Evolutionary conservation across 1,140 invertebrate species (phyloP), one percentile per base, ranked within the genome.

Genomic region (Luehdorfia chinensis): DNA sequence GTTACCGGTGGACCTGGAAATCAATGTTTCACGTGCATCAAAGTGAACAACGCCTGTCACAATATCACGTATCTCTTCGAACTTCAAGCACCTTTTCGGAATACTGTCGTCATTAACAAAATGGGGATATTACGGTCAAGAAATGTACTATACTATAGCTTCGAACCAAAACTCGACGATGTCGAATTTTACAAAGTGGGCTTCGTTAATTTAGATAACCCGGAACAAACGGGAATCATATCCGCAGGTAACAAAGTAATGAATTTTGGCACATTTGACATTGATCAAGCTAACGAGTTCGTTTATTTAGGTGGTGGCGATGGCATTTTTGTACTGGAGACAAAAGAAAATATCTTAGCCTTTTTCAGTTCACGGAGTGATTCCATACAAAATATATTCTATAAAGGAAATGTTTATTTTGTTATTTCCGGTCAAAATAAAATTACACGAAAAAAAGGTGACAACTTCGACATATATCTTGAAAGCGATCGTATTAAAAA

Each of bases 181-280:
- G 31, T 43, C 2, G 81, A 85, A 41, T 81, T 78, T 31, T 71
- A 63, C 6, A 84, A 84, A 58, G 61, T 78, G 16, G 77, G 67
- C 0, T 81, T 68, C 39, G 60, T 80, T 4, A 70, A 63, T 54
- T 44, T 85, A 19, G 72, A 76, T 1, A 41, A 60, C 7, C 67
- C 64, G 0, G 32, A 28, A 2, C 50, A 66, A 13, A 39, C 30
- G 3, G 65, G 58, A 4, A 33, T 75, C 0, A 64, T 84, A 18
- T 59, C 50, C n/a, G 63, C 62, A 0, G 63, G 58, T 2, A 36
- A 23, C 37, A 44, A 51, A n/a, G 49, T 66, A n/a, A 49, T 76
- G 34, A 85, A 85, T 43, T 76, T 85, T 18, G 75, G 71, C 2
- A 69, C 74, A 5, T 78, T 85, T 32, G 77, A 69, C 41, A 55